Base-by-base conservation (phyloP, 2,888 invertebrate genomes). In the Trilocha varians region DNA sequence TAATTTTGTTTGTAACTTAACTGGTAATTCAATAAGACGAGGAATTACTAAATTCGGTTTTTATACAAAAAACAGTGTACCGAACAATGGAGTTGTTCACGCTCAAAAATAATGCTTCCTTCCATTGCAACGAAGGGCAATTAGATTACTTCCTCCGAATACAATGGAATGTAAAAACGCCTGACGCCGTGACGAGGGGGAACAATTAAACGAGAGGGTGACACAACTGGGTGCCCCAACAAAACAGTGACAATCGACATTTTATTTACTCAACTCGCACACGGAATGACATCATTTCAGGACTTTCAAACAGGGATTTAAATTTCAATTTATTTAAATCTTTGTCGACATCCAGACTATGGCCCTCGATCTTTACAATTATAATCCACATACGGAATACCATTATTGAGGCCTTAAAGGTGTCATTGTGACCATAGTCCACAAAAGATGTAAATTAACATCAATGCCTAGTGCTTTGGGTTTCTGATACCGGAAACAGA, bases 141-240 rank as follows among this genome's bases (percentile, higher is more conserved):
- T 78, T 78, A 78, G 70, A 69, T 65, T 61, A 64, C 72, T 82
- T 83, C 79, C 79, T 74, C 65, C 55, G 52, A 56, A 64, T 56
- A 82, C 80, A 80, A 80, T 76, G 63, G 67, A 70, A 75, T 65
- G 71, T 68, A 68, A 76, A 75, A 80, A 65, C 58, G 3, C n/a
- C 66, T 65, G 58, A 62, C 60, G 61, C 59, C 65, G 56, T 65
- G 67, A 63, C 66, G 58, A 56, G 49, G 46, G 8, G 50, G 56
- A 50, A 55, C 61, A 55, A 62, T 65, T 65, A 62, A 56, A 55
- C 53, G 52, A 50, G 52, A 50, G 59, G 56, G 63, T 59, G 60
- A 59, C 58, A 61, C 57, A 51, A 54, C 48, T 46, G 37, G 49
- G 37, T 34, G 34, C 34, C 5, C 15, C 13, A 15, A 14, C 6